phyloP scores from a whole-genome alignment of 2,888 invertebrate genomes.

The Listrodromus nycthemerus region DNA sequence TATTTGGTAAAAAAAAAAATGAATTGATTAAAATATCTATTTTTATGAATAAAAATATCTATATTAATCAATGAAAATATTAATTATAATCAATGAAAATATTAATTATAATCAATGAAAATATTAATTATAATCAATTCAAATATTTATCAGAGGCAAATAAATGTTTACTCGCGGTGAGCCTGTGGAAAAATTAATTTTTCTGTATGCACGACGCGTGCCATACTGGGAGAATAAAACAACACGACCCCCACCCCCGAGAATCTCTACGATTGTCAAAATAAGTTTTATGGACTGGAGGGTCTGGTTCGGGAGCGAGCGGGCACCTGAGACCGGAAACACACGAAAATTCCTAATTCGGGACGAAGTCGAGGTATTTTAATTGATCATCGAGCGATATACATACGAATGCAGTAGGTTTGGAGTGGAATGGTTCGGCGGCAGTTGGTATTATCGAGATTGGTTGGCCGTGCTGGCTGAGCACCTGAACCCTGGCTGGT shows the following conservation, averaged over 20 bases:
- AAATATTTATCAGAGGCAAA: too few species aligned
- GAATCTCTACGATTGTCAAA: slow-evolving; percentile 53
- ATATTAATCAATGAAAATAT: too few species aligned
- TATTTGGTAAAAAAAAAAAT: too few species aligned
- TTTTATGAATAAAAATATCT: too few species aligned
- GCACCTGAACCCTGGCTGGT: slow-evolving; percentile 73
- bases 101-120: too few species aligned
- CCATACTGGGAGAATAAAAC: slow-evolving; percentile 56
- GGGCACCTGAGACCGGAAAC: slow-evolving; percentile 78
- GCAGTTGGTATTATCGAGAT: slow-evolving; percentile 80
- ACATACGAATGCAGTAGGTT: slow-evolving; percentile 10
- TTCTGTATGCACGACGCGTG: slow-evolving; percentile 53
- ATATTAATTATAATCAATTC: too few species aligned
- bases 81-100: too few species aligned
- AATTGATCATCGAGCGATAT: slow-evolving; percentile 20
- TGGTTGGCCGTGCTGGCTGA: slow-evolving; percentile 71
- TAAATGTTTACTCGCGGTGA: too few species aligned
- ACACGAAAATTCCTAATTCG: neutral
- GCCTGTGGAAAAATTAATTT: too few species aligned
- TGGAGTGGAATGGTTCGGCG: slow-evolving; percentile 38
- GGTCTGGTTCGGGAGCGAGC: too few species aligned
- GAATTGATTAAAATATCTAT: too few species aligned
- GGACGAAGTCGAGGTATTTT: slow-evolving; percentile 11
- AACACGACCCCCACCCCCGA: slow-evolving; percentile 50
- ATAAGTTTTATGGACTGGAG: slow-evolving; percentile 69